Conservation (phyloP, 2,113 vertebrate genomes). For the Thalassoma bifasciatum region DNA sequence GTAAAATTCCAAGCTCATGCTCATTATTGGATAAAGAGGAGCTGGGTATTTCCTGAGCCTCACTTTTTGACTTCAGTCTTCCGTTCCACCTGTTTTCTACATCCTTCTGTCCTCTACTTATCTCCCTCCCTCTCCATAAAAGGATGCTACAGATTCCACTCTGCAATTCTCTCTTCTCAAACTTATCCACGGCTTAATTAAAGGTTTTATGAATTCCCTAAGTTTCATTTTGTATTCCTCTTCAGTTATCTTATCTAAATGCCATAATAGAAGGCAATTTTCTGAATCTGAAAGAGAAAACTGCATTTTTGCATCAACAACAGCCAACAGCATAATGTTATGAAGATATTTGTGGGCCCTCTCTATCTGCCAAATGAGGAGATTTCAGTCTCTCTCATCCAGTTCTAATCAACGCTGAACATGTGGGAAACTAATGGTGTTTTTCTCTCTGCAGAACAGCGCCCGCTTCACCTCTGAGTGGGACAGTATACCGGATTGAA, state of each 20-base stretch:
- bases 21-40: constrained; percentile 55
- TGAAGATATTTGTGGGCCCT: constrained; percentile 71
- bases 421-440: constrained; percentile 75
- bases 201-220: constrained; percentile 68
- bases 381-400: constrained; percentile 76
- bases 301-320: constrained; percentile 58
- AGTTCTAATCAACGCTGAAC: constrained; percentile 73
- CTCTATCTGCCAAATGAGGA: constrained; percentile 74
- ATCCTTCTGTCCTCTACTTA: constrained; percentile 20
- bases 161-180: constrained; percentile 47
- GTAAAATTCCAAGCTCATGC: constrained; percentile 56
- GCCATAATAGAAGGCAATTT: constrained; percentile 69
- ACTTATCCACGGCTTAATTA: constrained; percentile 75
- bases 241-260: constrained; percentile 70
- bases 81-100: constrained; percentile 30
- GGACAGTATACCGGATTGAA: constrained; percentile 67
- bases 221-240: constrained; percentile 70
- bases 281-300: constrained; percentile 51
- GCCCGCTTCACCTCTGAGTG: constrained; percentile 69
- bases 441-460: constrained; percentile 66
- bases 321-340: constrained; percentile 62
- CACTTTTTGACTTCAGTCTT: constrained; percentile 41
- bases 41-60: constrained; percentile 33
- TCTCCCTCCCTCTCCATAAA: constrained; percentile 39
- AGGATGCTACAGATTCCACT: constrained; percentile 44